A percentile compares a stretch with the other conserved stretches of the same genome.
phyloP scores from a whole-genome alignment of 2,888 invertebrate genomes.

The Drosophila hamatofila region DNA sequence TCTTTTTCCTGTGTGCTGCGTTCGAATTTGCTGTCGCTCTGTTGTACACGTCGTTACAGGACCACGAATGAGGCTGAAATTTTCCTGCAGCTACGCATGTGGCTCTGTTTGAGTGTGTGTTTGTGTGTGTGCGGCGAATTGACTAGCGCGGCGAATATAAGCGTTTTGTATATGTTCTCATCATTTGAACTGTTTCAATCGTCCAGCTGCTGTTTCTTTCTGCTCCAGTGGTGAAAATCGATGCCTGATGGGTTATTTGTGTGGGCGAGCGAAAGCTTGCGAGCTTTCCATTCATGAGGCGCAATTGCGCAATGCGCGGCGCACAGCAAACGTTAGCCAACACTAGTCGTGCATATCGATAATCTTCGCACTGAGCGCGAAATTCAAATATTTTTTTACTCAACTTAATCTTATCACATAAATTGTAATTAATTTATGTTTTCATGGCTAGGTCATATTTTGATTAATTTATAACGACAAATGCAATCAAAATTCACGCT shows the following conservation, averaged over 20 bases:
- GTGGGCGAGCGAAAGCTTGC: conserved; percentile 39
- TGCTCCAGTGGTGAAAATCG: conserved; percentile 70
- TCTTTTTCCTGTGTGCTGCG: conserved; percentile 21
- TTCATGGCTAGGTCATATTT: neutral
- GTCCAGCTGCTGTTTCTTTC: conserved; percentile 55
- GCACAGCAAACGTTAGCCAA: conserved; percentile 1
- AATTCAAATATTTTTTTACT: conserved; percentile 7
- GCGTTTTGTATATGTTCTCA: conserved; percentile 73
- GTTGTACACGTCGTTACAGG: conserved; percentile 56
- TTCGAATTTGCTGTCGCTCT: conserved; percentile 38
- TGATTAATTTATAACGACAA: conserved; percentile 33
- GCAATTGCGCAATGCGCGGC: conserved; percentile 37
- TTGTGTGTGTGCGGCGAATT: conserved; percentile 61
- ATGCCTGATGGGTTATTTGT: conserved; percentile 49
- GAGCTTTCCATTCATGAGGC: conserved; percentile 70
- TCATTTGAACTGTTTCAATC: conserved; percentile 61
- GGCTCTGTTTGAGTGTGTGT: conserved; percentile 17
- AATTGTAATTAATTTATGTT: conserved; percentile 11
- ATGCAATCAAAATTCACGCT: conserved; percentile 12
- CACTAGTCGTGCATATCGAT: conserved; percentile 35
- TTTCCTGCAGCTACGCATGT: conserved; percentile 43
- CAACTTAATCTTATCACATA: conserved; percentile 2
- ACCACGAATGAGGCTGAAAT: conserved; percentile 59
- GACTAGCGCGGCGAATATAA: conserved; percentile 59
- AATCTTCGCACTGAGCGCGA: neutral